Conservation (phyloP, 2,797 vertebrate species). For the Pangasius krempfi region DNA sequence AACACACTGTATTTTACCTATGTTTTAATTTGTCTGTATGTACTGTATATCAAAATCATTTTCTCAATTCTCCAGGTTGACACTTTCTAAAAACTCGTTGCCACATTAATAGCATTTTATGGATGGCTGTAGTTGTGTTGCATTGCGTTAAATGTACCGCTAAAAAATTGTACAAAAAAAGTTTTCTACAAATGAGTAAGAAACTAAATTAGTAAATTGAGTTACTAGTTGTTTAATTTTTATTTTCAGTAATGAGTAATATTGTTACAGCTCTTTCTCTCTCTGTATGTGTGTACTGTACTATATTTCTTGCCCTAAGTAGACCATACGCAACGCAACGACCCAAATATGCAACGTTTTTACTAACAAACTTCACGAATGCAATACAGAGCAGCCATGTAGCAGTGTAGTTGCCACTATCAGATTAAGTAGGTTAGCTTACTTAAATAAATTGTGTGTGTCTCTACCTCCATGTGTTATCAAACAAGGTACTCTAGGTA, state of each 20-base stretch:
- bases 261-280: background rate
- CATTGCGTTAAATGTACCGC: background rate
- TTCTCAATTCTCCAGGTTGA: background rate
- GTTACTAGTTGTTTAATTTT: background rate
- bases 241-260: background rate
- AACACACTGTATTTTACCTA: background rate
- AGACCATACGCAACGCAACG: too few relatives aligned
- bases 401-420: background rate
- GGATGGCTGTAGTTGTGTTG: background rate
- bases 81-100: background rate
- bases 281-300: background rate
- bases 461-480: background rate
- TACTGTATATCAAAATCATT: background rate
- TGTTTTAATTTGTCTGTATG: too few relatives aligned
- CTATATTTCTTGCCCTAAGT: background rate
- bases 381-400: background rate
- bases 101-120: background rate
- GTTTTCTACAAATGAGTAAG: background rate
- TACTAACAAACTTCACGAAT: background rate
- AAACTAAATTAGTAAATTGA: background rate
- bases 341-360: background rate
- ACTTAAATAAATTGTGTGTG: background rate
- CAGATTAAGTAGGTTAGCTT: background rate
- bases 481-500: background rate
- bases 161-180: background rate